Percentiles rank a stretch among this genome's conserved stretches.
These are phyloP conservation scores for Holothuria leucospilota DNA, from an alignment of 53 echinoderm and acorn worm genomes.

Conservation along the genomic window DNA sequence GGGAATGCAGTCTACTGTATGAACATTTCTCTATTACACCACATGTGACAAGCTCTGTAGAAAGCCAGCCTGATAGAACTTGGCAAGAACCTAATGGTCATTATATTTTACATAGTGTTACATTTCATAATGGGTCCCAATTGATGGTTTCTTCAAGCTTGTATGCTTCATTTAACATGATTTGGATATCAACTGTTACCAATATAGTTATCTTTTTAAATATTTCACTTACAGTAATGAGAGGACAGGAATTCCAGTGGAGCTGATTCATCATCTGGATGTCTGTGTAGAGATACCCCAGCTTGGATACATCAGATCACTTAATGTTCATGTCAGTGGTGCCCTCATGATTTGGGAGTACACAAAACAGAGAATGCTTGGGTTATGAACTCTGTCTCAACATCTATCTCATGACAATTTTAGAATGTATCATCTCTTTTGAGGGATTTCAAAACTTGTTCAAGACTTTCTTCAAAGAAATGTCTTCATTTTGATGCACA, in stretches of 20 bases:
- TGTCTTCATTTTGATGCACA: too few relatives aligned
- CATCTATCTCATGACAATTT: too few relatives aligned
- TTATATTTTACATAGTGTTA: background rate
- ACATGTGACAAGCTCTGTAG: background rate
- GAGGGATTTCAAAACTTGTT: too few relatives aligned
- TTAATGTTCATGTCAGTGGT: conserved; percentile 97
- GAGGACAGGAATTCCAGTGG: conserved; percentile 88
- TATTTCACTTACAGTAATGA: conserved; percentile 71
- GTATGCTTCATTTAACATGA: too few relatives aligned
- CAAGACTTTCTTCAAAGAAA: too few relatives aligned
- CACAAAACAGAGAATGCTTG: conserved; percentile 74
- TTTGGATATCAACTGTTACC: too few relatives aligned
- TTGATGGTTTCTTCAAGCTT: too few relatives aligned
- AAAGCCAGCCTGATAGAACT: background rate
- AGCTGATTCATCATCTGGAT: conserved; percentile 87
- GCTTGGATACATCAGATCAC: conserved; percentile 84
- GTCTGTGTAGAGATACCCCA: conserved; percentile 96
- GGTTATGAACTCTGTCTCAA: background rate
- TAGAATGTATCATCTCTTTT: too few relatives aligned
- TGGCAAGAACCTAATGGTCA: background rate
- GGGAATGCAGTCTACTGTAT: too few relatives aligned
- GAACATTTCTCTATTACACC: too few relatives aligned
- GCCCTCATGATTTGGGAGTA: conserved; percentile 80
- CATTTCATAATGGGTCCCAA: too few relatives aligned
- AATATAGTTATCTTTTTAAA: too few relatives aligned